Conservation (phyloP, 2,888 invertebrate species). For the Elysia crispata region DNA sequence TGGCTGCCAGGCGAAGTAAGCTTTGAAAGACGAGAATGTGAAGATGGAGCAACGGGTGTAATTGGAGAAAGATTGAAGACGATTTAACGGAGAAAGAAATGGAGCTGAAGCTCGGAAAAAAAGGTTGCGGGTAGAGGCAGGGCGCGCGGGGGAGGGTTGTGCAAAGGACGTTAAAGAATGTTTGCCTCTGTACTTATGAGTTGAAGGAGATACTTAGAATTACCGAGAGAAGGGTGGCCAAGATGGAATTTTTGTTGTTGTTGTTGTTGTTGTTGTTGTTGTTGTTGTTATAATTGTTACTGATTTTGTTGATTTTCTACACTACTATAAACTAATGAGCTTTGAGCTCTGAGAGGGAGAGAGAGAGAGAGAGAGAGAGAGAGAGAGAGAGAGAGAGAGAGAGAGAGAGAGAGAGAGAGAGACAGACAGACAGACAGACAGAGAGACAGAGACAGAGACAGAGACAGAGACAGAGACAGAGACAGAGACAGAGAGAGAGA, state of each 20-base stretch:
- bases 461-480: constrained; percentile 32
- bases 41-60: not conserved
- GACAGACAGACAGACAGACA: constrained; percentile 23
- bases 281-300: too few relatives aligned
- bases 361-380: constrained; percentile 15
- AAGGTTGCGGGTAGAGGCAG: not conserved
- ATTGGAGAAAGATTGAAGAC: not conserved
- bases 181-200: too few relatives aligned
- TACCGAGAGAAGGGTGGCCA: too few relatives aligned
- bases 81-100: not conserved
- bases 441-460: constrained; percentile 29
- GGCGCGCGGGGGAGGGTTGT: too few relatives aligned
- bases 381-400: constrained; percentile 18
- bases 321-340: not conserved
- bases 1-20: too few relatives aligned
- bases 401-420: constrained; percentile 16
- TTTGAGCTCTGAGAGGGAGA: not conserved
- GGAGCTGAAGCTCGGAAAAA: not conserved
- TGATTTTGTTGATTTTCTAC: too few relatives aligned
- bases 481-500: constrained; percentile 26
- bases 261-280: constrained; percentile 2
- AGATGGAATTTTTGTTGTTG: too few relatives aligned
- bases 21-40: not conserved
- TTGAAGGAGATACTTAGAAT: too few relatives aligned
- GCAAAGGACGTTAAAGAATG: too few relatives aligned